A percentile compares a stretch with the other conserved stretches of the same genome.
phyloP scores from a whole-genome alignment of 2,888 invertebrate species.

The Electrophaes corylata region DNA sequence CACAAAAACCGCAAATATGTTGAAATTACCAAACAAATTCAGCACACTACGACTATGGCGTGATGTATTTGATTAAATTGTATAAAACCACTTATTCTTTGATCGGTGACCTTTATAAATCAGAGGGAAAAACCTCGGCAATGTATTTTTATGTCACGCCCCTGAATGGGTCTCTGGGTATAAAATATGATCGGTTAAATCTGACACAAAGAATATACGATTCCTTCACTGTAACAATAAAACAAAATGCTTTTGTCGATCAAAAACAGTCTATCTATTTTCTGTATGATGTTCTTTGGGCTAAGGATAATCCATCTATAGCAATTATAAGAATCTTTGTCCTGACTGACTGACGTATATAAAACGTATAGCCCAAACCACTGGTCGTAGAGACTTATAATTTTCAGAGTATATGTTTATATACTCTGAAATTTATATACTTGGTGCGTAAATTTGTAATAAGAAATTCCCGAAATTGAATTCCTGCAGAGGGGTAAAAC shows the following conservation, averaged over 20 bases:
- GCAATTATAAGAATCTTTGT: no score
- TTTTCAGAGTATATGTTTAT: no score
- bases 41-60: conserved; percentile 19
- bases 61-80: conserved; percentile 42
- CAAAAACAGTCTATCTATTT: conserved; percentile 26
- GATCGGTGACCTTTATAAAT: conserved; percentile 61
- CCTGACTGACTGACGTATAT: no score
- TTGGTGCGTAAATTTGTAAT: no score
- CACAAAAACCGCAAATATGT: conserved; percentile 5
- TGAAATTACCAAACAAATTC: conserved; percentile 15
- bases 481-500: no score
- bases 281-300: conserved; percentile 17
- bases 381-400: no score
- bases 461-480: no score
- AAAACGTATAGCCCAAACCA: no score
- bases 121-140: conserved; percentile 48
- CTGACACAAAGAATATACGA: conserved; percentile 57
- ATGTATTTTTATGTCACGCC: conserved; percentile 61
- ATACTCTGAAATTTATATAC: no score
- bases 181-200: conserved; percentile 65
- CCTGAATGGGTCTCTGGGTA: conserved; percentile 49
- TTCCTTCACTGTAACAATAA: conserved; percentile 52
- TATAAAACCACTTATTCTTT: conserved; percentile 52
- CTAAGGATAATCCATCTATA: conserved; percentile 9
- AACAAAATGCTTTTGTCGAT: conserved; percentile 49